Base-by-base conservation (phyloP, 92 coral and sea anemone species). In the Palythoa grandis region DNA sequence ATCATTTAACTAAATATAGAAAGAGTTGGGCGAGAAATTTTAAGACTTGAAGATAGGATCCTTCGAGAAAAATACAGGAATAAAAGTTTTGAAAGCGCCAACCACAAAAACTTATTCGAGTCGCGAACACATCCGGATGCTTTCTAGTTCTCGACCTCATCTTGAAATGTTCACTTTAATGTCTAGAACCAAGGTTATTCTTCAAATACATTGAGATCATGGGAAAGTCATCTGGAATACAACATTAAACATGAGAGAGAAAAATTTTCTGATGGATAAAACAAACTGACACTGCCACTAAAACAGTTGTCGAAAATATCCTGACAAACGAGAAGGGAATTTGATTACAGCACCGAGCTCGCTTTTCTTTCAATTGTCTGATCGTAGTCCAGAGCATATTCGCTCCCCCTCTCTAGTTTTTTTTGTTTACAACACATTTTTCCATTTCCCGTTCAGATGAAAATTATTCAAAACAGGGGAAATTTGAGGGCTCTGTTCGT, bases 391-490 rank as follows among this genome's bases (percentile, higher is more conserved):
- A 17, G 39, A 20, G 12, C 63, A 22, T 23, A 35, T 54, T 52
- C 22, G 9, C 58, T 22, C 53, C 22, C 11, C 1, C 50, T 43
- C 50, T 5, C 3, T 43, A 43, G 50, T 5, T 68, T 65, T 63
- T 43, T 65, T 54, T 80, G 74, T 47, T 80, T 65, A 80, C 73
- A 15, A 47, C 74, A 47, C 65, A 47, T 80, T 80, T 54, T 66
- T 80, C 40, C 73, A 80, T 80, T 80, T 80, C 85, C 85, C 85
- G 85, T 80, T 39, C 74, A 22, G 85, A 80, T 80, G 22, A 80
- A 80, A 77, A 77, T 54, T 77, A 77, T 77, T 77, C 82, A 77
- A 80, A 80, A 80, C 85, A 80, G 74, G 85, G 72, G 85, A 80
- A 66, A 80, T 65, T 80, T 80, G 72, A 67, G 63, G 74, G 85